Conservation (phyloP, 1,140 invertebrate genomes). For the Cyrtorhinus lividipennis region DNA sequence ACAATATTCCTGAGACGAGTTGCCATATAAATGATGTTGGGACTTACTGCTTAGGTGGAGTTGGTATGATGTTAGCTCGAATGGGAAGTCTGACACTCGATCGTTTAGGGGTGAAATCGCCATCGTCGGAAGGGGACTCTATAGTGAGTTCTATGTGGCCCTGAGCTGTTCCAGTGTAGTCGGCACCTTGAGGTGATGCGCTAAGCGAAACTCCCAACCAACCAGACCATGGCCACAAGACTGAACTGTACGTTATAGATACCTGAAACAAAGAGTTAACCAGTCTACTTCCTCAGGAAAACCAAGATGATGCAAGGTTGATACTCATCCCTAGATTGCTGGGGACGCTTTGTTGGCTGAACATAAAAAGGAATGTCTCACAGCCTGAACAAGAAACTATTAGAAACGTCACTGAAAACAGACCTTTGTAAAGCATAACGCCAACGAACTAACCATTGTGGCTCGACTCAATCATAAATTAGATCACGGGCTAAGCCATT, state of each 20-base stretch:
- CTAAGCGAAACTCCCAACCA: constrained; percentile 65
- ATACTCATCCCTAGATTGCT: no score
- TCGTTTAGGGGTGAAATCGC: constrained; percentile 43
- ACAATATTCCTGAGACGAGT: no score
- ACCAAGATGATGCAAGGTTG: constrained; percentile 3
- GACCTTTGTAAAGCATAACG: no score
- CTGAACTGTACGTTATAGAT: constrained; percentile 58
- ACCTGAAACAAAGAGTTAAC: constrained; percentile 40
- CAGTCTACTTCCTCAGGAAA: constrained; percentile 14
- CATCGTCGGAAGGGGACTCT: constrained; percentile 60
- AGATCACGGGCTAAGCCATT: no score
- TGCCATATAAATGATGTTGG: no score
- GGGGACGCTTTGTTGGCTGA: no score
- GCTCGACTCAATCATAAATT: no score
- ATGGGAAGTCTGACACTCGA: constrained; percentile 64
- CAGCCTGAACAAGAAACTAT: no score
- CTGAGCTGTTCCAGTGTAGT: constrained; percentile 63
- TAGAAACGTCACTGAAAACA: no score
- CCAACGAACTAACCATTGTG: no score
- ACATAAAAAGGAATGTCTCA: no score
- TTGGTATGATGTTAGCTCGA: constrained; percentile 55
- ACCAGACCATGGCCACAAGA: constrained; percentile 93
- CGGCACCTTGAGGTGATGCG: constrained; percentile 45
- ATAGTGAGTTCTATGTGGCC: constrained; percentile 74
- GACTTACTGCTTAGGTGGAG: constrained; percentile 47